Evolutionary conservation across 2,797 vertebrate species (phyloP).

Genomic region (Atherinosoma microstoma): DNA sequence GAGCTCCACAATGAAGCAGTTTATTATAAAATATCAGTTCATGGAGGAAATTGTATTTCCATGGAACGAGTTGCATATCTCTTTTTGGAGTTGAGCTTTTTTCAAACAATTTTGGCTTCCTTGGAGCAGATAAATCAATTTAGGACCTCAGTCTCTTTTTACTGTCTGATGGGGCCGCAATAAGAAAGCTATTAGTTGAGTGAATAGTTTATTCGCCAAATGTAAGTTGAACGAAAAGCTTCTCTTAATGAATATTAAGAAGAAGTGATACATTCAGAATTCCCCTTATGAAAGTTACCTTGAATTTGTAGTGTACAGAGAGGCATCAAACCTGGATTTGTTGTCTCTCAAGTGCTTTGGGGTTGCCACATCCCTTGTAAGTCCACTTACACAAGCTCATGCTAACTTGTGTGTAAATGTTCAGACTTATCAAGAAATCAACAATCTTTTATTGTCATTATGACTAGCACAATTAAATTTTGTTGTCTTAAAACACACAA

Average conservation of each 20-base stretch:
- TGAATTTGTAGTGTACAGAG: not conserved
- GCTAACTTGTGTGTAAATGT: too few species aligned
- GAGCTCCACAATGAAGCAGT: conserved; percentile 37
- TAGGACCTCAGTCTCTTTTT: conserved; percentile 10
- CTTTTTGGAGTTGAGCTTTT: conserved; percentile 33
- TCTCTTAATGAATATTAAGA: not conserved
- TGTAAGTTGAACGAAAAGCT: conserved; percentile 10
- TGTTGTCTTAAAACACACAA: too few species aligned
- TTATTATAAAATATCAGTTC: conserved; percentile 50
- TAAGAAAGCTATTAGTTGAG: conserved; percentile 31
- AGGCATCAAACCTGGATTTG: conserved; percentile 13
- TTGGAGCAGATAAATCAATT: conserved; percentile 37
- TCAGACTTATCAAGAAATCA: too few species aligned
- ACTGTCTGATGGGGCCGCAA: conserved; percentile 11
- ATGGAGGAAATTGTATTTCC: conserved; percentile 53
- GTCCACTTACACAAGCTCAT: not conserved
- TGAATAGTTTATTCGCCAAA: conserved; percentile 16
- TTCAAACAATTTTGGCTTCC: conserved; percentile 27
- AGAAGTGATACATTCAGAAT: not conserved
- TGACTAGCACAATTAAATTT: too few species aligned
- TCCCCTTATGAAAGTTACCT: not conserved
- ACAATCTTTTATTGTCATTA: too few species aligned
- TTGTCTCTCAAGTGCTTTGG: not conserved
- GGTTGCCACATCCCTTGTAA: not conserved
- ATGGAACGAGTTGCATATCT: conserved; percentile 33